Percentiles rank a stretch among this genome's conserved stretches.
These are phyloP conservation scores for Pyrrhia umbra DNA, from an alignment of 2,888 invertebrate genomes.

Conservation along the genomic window DNA sequence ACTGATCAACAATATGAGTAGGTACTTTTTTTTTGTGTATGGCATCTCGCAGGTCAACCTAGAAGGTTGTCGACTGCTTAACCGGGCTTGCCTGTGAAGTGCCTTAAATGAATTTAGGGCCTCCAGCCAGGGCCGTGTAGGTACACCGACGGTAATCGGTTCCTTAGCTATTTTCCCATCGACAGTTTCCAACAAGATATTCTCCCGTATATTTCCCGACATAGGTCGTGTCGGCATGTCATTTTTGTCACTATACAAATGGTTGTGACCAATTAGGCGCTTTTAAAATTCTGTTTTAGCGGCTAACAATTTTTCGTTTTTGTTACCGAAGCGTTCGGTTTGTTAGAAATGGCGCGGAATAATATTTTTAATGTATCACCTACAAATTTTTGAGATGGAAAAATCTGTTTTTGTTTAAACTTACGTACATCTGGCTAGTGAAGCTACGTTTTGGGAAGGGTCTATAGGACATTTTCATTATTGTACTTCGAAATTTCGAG, in stretches of 20 bases:
- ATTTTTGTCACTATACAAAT: slow-evolving; percentile 72
- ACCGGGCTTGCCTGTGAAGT: no score
- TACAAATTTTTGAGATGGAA: slow-evolving; percentile 20
- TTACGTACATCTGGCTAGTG: neutral
- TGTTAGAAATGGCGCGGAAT: slow-evolving; percentile 44
- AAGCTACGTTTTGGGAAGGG: no score
- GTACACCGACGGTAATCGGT: no score
- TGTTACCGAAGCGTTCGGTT: slow-evolving; percentile 36
- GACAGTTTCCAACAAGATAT: slow-evolving; percentile 23
- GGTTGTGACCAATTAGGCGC: slow-evolving; percentile 69
- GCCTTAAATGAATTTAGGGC: no score
- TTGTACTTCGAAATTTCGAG: no score
- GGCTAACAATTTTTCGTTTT: slow-evolving; percentile 58
- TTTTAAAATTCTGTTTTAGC: slow-evolving; percentile 67
- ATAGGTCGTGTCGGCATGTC: slow-evolving; percentile 60
- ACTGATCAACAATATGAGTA: no score
- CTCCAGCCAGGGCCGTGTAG: no score
- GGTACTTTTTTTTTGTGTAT: no score
- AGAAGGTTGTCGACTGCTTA: no score
- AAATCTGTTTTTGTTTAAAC: neutral
- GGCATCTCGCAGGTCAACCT: no score
- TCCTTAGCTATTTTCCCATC: no score
- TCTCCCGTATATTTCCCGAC: slow-evolving; percentile 62
- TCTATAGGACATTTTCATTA: no score
- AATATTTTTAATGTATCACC: slow-evolving; percentile 49